Percentiles rank a stretch among this genome's conserved stretches.
phyloP scores from a whole-genome alignment of 1,140 invertebrate genomes.

The Drosophila jambulina region DNA sequence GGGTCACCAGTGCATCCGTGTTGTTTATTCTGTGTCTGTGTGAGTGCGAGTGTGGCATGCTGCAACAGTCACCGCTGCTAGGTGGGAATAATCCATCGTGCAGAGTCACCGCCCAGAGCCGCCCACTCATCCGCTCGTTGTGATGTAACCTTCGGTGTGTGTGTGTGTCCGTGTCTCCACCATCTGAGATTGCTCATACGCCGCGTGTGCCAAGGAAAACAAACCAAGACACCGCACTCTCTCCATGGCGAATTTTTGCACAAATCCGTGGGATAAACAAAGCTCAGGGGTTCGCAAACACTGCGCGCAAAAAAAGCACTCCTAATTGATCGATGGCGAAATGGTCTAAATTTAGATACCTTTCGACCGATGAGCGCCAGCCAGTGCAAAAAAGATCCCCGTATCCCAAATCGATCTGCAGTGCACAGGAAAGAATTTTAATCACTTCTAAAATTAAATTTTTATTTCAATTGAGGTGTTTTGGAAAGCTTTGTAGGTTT shows the following conservation, averaged over 20 bases:
- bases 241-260: conserved; percentile 13
- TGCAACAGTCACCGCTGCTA: conserved; percentile 39
- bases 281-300: conserved; percentile 22
- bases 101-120: conserved; percentile 18
- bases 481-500: too few relatives aligned
- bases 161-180: background rate
- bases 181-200: conserved; percentile 71
- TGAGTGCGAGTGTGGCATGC: conserved; percentile 24
- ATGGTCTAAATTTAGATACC: conserved; percentile 32
- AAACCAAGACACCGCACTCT: conserved; percentile 40
- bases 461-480: too few relatives aligned
- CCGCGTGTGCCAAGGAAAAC: conserved; percentile 63
- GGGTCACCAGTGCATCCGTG: conserved; percentile 19
- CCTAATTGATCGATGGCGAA: conserved; percentile 44
- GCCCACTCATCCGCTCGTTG: conserved; percentile 24
- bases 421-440: background rate
- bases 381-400: conserved; percentile 34
- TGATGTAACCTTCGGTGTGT: conserved; percentile 63
- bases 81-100: conserved; percentile 35
- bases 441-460: background rate
- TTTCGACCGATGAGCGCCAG: conserved; percentile 42
- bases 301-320: conserved; percentile 6
- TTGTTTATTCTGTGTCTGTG: conserved; percentile 5
- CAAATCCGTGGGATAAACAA: conserved; percentile 43
- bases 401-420: conserved; percentile 23